These are phyloP conservation scores for Xerus rutilus DNA, from an alignment of 2,797 vertebrate species.

Conservation along the genomic window DNA sequence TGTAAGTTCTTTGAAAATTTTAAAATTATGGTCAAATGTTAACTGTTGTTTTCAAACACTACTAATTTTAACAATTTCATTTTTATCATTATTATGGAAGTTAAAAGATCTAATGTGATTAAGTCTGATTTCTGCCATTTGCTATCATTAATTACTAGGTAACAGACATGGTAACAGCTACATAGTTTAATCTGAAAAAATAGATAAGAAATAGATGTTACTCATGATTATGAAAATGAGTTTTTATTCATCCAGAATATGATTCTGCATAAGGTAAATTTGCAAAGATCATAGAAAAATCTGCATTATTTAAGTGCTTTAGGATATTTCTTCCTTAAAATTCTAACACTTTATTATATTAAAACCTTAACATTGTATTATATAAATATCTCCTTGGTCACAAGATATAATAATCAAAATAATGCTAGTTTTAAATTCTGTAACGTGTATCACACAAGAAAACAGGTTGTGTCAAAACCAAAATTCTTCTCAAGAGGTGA, in stretches of 20 bases:
- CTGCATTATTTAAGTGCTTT: neutral
- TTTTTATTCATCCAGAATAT: neutral
- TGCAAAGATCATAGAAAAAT: slow-evolving; percentile 23
- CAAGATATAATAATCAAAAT: slow-evolving; percentile 40
- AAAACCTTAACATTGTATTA: slow-evolving; percentile 13
- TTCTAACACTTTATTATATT: slow-evolving; percentile 19
- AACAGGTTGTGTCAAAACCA: slow-evolving; percentile 63
- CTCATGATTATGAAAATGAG: neutral
- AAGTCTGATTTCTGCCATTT: neutral
- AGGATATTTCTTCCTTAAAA: slow-evolving; percentile 22
- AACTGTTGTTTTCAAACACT: neutral
- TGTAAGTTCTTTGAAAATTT: neutral
- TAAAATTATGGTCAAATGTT: neutral
- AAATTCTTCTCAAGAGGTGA: slow-evolving; percentile 51
- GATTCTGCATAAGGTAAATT: neutral
- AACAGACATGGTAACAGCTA: neutral
- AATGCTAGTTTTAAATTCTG: slow-evolving; percentile 45
- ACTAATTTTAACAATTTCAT: neutral
- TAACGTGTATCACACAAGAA: slow-evolving; percentile 65
- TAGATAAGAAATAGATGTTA: neutral
- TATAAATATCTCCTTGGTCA: slow-evolving; percentile 38
- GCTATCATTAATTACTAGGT: neutral
- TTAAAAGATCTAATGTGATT: neutral
- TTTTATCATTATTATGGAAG: neutral
- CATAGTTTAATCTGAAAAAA: neutral